Percentiles rank a stretch among this genome's conserved stretches.
These are phyloP conservation scores for Monochamus saltuarius DNA, from an alignment of 1,140 invertebrate genomes.

Conservation along the genomic window DNA sequence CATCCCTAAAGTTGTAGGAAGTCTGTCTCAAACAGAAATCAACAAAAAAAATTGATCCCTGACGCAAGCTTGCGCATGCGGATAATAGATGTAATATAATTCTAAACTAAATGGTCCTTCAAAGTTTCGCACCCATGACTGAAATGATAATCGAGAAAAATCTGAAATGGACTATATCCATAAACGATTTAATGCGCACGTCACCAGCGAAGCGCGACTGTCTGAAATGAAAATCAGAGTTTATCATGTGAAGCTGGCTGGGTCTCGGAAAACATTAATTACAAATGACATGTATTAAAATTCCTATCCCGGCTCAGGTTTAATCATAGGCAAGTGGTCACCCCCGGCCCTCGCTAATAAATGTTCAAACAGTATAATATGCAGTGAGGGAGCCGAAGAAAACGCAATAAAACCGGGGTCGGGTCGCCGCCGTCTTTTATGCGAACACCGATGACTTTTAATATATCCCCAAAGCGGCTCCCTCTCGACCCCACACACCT, in stretches of 20 bases:
- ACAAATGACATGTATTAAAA: constrained; percentile 46
- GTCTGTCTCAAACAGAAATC: too few species aligned
- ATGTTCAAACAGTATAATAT: constrained; percentile 47
- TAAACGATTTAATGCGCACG: too few species aligned
- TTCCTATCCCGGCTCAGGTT: constrained; percentile 40
- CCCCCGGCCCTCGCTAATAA: constrained; percentile 42
- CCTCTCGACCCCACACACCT: constrained; percentile 10
- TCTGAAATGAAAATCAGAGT: constrained; percentile 9
- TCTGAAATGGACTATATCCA: too few species aligned
- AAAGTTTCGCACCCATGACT: too few species aligned
- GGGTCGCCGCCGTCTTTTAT: constrained; percentile 9
- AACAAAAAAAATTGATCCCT: too few species aligned
- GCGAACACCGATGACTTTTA: constrained; percentile 15
- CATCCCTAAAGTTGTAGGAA: too few species aligned
- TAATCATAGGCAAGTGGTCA: constrained; percentile 47
- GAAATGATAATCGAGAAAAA: too few species aligned
- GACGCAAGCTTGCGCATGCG: too few species aligned
- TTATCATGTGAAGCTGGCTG: constrained; percentile 12
- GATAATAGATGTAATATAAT: too few species aligned
- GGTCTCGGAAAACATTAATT: constrained; percentile 38
- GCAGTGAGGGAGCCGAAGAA: constrained; percentile 9
- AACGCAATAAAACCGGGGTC: constrained; percentile 14
- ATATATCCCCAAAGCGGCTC: constrained; percentile 7
- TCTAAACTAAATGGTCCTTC: too few species aligned
- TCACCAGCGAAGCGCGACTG: constrained; percentile 6